phyloP scores from a whole-genome alignment of 2,888 invertebrate species.

The Limenitis camilla region DNA sequence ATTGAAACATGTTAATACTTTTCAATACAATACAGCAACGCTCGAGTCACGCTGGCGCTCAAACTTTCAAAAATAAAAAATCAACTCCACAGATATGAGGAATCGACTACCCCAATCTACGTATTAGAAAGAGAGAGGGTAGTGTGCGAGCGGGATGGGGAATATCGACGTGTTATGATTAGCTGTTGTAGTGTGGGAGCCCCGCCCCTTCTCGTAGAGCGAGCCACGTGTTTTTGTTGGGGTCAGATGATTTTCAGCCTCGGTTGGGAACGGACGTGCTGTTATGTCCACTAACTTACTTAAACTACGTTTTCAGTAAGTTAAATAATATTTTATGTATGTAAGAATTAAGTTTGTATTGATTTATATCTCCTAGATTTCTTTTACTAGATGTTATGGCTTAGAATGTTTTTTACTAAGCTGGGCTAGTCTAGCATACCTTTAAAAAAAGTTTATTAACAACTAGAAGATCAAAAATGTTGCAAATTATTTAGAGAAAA shows the following conservation, averaged over 20 bases:
- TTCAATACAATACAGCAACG: conserved; percentile 15
- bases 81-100: conserved; percentile 55
- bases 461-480: too few species aligned
- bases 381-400: too few species aligned
- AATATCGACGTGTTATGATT: conserved; percentile 28
- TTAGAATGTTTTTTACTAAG: too few species aligned
- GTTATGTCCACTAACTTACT: conserved; percentile 26
- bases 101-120: conserved; percentile 56
- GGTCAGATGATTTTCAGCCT: conserved; percentile 44
- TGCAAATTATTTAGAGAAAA: too few species aligned
- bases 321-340: too few species aligned
- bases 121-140: conserved; percentile 39
- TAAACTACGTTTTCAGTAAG: conserved; percentile 20
- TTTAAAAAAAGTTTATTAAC: too few species aligned
- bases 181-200: conserved; percentile 26
- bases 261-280: conserved; percentile 37
- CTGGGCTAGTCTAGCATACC: too few species aligned
- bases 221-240: conserved; percentile 58
- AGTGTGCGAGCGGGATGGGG: conserved; percentile 31
- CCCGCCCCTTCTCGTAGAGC: conserved; percentile 41
- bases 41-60: conserved; percentile 28
- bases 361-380: too few species aligned
- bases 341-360: too few species aligned
- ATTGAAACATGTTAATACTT: conserved; percentile 17
- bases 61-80: conserved; percentile 58